Percentiles rank a stretch among this genome's conserved stretches.
phyloP scores from a whole-genome alignment of 2,888 invertebrate species.

The Thyatira batis region DNA sequence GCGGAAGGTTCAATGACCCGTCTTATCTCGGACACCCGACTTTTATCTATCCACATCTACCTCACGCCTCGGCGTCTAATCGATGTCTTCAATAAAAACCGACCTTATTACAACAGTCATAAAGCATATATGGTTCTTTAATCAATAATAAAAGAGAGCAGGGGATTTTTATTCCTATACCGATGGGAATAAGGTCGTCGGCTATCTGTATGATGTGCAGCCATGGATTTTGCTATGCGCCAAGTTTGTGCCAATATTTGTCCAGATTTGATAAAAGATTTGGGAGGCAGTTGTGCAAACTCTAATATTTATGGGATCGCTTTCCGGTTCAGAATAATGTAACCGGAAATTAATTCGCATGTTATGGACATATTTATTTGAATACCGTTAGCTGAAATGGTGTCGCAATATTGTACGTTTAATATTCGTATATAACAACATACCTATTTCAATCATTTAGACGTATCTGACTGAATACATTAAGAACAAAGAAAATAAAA shows the following conservation, averaged over 20 bases:
- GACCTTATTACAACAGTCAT: slow-evolving; percentile 50
- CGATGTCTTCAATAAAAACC: slow-evolving; percentile 49
- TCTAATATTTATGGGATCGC: slow-evolving; percentile 32
- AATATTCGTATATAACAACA: no score
- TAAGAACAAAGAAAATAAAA: no score
- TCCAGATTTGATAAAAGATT: slow-evolving; percentile 65
- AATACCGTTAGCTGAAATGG: neutral
- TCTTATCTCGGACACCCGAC: slow-evolving; percentile 68
- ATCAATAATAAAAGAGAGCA: slow-evolving; percentile 17
- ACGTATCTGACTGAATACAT: no score
- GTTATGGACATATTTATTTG: neutral
- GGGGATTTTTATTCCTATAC: slow-evolving; percentile 32
- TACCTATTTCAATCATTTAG: no score
- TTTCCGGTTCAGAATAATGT: slow-evolving; percentile 38
- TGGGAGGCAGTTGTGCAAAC: slow-evolving; percentile 41
- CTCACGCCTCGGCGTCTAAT: slow-evolving; percentile 50
- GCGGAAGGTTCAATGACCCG: slow-evolving; percentile 60
- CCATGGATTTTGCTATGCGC: slow-evolving; percentile 53
- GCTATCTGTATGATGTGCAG: slow-evolving; percentile 25
- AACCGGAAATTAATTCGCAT: slow-evolving; percentile 18
- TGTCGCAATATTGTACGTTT: neutral
- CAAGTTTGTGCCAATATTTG: slow-evolving; percentile 61
- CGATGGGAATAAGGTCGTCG: slow-evolving; percentile 24
- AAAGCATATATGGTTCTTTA: slow-evolving; percentile 37
- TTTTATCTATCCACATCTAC: slow-evolving; percentile 63